Base-by-base conservation (phyloP, 2,113 vertebrate genomes). In the Syngnathus typhle region DNA sequence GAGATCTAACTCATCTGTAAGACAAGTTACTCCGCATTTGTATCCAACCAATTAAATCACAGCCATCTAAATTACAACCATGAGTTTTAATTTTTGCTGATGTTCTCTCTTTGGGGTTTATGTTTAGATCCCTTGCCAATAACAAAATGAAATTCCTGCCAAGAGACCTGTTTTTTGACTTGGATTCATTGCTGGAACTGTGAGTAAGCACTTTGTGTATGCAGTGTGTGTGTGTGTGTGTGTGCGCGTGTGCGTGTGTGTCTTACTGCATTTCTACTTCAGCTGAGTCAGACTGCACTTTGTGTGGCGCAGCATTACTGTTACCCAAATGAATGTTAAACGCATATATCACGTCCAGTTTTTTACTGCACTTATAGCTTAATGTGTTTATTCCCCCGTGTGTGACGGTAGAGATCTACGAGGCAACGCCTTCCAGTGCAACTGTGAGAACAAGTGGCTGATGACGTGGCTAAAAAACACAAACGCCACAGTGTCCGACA, bases 391-490 rank as follows among this genome's bases (percentile, higher is more conserved):
- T 55, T 38, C 39, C 16, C 27, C 43, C 27, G 10, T 80, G 9
- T 68, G 16, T 5, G 47, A 15, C 68, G 11, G 74, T 80, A 99
- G 97, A 83, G 97, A 99, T 86, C 91, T 99, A 88, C 91, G 97
- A 84, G 96, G 96, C 73, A 99, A 98, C 89, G 89, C 88, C 70
- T 96, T 98, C 82, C 93, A 98, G 81, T 99, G 97, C 85, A 94
- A 91, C 81, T 99, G 97, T 89, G 94, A 95, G 88, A 93, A 94
- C 85, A 96, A 97, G 88, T 99, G 97, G 97, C 82, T 99, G 87
- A 97, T 97, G 90, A 89, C 89, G 68, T 99, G 96, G 97, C 84
- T 99, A 89, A 97, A 94, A 90, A 96, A 93, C 92, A 98, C 96
- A 60, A 99, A 99, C 75, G 95, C 95, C 77, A 96, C 96, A 1